These are phyloP conservation scores for Sander vitreus DNA, from an alignment of 2,113 vertebrate genomes.

Conservation along the genomic window DNA sequence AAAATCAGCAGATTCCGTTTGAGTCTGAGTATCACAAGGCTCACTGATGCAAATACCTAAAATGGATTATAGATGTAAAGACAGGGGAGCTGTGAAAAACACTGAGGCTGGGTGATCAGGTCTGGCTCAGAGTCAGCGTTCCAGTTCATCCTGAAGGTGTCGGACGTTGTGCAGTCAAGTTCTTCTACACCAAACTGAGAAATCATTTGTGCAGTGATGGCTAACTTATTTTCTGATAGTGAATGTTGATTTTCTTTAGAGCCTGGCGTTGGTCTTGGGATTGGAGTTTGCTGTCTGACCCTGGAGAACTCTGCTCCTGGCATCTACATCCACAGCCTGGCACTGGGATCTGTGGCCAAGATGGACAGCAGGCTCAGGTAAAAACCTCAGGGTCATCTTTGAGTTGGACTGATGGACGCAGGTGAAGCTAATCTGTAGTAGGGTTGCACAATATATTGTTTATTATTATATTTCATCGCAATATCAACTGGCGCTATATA, in stretches of 20 bases:
- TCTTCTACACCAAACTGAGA: not conserved
- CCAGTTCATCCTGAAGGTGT: not conserved
- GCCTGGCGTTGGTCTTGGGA: conserved; percentile 92
- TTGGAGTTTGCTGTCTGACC: conserved; percentile 93
- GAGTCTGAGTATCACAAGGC: too few species aligned
- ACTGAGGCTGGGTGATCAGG: not conserved
- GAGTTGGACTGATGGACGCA: not conserved
- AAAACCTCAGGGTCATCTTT: not conserved
- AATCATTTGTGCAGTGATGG: not conserved
- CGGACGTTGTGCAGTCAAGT: not conserved
- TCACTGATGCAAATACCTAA: not conserved
- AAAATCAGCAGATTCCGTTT: too few species aligned
- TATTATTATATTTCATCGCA: too few species aligned
- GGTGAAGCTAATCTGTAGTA: not conserved
- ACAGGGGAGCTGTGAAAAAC: not conserved
- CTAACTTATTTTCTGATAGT: not conserved
- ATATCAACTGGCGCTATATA: too few species aligned
- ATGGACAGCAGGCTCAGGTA: conserved; percentile 96
- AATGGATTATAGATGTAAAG: not conserved
- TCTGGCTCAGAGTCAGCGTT: not conserved
- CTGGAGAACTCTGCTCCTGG: conserved; percentile 91
- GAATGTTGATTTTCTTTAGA: conserved; percentile 78
- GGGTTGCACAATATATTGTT: too few species aligned
- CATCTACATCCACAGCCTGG: conserved; percentile 96
- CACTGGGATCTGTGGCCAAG: conserved; percentile 95